Evolutionary conservation across 1,140 invertebrate genomes (phyloP), one percentile per base, ranked within the genome.

Genomic region (Drosophila mojavensis): DNA sequence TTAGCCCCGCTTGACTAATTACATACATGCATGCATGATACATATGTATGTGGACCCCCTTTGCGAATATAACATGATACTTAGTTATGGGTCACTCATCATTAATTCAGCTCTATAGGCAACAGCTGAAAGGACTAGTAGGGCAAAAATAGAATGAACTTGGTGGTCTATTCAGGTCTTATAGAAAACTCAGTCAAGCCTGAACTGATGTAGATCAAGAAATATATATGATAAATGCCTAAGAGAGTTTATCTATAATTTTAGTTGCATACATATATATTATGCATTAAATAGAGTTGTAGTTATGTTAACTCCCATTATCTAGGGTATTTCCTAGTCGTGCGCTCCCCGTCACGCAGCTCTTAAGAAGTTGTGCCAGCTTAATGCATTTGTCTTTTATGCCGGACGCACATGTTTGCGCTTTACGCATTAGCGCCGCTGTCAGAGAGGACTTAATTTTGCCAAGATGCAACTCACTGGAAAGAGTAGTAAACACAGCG

Each of bases 391-490:
- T 56, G 43, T 26, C 10, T 56, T 43, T 62, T 62, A 62, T 62
- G 58, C 50, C 28, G 39, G 47, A 59, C 62, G 56, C 47, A 59
- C 56, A 59, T 59, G 41, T 47, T 59, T 17, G 39, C 17, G 17
- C 68, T 56, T 64, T 56, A 47, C 43, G 51, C 66, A 68, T 68
- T 68, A 68, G 48, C 66, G 60, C 58, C 41, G 41, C 36, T 51
- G n/a, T 28, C 17, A 10, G 30, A 39, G n/a, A 9, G 47, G 10
- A 20, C 26, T 43, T 17, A 20, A 67, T 20, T 50, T 30, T 50
- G 15, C 20, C 47, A 41, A 50, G 36, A 39, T 68, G 66, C 39
- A 63, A 15, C 33, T 33, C 33, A 33, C 33, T n/a, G 10, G 7
- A 24, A n/a, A 15, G 47, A 36, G n/a, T 11, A 4, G n/a, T 5